Conservation (phyloP, 1,140 invertebrate species). For the Drosophila arawakana region DNA sequence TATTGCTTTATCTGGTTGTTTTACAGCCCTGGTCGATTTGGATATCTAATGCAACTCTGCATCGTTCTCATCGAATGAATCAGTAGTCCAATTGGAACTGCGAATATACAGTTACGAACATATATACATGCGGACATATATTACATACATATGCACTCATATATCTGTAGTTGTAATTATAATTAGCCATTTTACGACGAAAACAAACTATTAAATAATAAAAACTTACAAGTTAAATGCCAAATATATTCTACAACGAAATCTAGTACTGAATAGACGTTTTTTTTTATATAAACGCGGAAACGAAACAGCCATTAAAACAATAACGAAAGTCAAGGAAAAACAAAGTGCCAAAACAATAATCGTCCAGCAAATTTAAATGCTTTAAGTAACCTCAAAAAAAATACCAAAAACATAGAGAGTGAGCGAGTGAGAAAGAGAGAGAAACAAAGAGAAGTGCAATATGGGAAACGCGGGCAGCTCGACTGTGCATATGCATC, state of each 20-base stretch:
- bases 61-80: slow-evolving; percentile 42
- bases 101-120: slow-evolving; percentile 34
- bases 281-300: slow-evolving; percentile 19
- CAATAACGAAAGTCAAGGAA: slow-evolving; percentile 37
- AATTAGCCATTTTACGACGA: slow-evolving; percentile 76
- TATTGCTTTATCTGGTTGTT: not conserved
- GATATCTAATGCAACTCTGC: slow-evolving; percentile 20
- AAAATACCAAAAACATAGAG: slow-evolving; percentile 12
- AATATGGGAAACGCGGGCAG: slow-evolving; percentile 83
- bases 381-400: slow-evolving; percentile 52
- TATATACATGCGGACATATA: slow-evolving; percentile 20
- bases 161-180: slow-evolving; percentile 71
- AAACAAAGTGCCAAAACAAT: slow-evolving; percentile 66
- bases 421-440: slow-evolving; percentile 28
- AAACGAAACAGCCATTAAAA: slow-evolving; percentile 37
- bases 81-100: slow-evolving; percentile 49
- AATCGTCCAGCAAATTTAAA: slow-evolving; percentile 44
- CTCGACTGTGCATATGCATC: slow-evolving; percentile 74
- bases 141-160: slow-evolving; percentile 34
- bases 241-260: slow-evolving; percentile 46
- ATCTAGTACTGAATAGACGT: slow-evolving; percentile 19
- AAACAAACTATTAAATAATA: slow-evolving; percentile 75
- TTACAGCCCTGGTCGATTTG: slow-evolving; percentile 37
- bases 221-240: slow-evolving; percentile 54
- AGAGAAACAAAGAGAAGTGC: slow-evolving; percentile 35